A percentile compares a stretch with the other conserved stretches of the same genome.
These are phyloP conservation scores for Marmota monax DNA, from an alignment of 2,113 vertebrate species.

Conservation along the genomic window DNA sequence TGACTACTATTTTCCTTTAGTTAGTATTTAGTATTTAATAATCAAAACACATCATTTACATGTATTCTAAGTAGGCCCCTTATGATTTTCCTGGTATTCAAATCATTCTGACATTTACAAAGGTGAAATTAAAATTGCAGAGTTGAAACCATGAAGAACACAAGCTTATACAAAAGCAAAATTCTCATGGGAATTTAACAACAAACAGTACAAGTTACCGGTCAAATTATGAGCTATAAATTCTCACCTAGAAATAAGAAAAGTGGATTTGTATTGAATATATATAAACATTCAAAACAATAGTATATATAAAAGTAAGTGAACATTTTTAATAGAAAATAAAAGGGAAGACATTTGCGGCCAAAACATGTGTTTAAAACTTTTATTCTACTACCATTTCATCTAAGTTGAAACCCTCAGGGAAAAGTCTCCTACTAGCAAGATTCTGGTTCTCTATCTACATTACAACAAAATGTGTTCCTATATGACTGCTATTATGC, in stretches of 20 bases:
- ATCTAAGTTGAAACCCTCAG: background rate
- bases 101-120: slow-evolving; percentile 56
- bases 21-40: slow-evolving; percentile 10
- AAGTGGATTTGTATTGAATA: background rate
- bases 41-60: slow-evolving; percentile 28
- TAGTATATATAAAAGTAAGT: background rate
- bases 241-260: background rate
- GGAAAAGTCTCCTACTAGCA: background rate
- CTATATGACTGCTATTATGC: background rate
- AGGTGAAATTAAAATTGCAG: slow-evolving; percentile 53
- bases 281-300: slow-evolving; percentile 12
- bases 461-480: background rate
- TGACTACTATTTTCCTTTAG: background rate
- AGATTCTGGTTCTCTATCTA: background rate
- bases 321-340: background rate
- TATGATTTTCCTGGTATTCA: slow-evolving; percentile 9
- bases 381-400: background rate
- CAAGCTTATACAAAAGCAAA: background rate
- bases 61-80: background rate
- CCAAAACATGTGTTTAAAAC: background rate
- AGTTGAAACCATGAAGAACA: slow-evolving; percentile 5
- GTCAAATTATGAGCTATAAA: slow-evolving; percentile 43
- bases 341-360: background rate
- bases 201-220: background rate
- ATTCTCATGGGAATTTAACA: background rate